phyloP scores from a whole-genome alignment of 2,797 vertebrate species.

The Neosilurus mollespiculum region DNA sequence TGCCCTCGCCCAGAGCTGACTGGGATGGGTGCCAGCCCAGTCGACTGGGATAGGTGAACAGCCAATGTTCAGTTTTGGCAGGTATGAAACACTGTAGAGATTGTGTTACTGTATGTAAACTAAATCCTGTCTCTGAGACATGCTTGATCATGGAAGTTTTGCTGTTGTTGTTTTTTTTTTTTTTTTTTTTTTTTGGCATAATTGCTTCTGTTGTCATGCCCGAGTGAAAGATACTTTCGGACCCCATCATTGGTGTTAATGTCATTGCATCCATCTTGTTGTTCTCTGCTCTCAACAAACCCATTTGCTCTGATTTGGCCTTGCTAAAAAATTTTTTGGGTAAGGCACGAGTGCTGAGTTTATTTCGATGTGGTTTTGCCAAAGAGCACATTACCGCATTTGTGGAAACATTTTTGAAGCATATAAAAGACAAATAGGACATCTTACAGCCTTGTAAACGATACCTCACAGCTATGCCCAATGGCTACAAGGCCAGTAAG shows the following conservation, averaged over 20 bases:
- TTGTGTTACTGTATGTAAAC: too few relatives aligned
- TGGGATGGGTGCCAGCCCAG: too few relatives aligned
- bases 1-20: too few relatives aligned
- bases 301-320: not conserved
- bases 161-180: not conserved
- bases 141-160: not conserved
- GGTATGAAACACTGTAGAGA: too few relatives aligned
- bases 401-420: slow-evolving; percentile 5
- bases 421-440: not conserved
- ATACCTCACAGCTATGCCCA: not conserved
- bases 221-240: not conserved
- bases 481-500: not conserved
- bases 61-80: too few relatives aligned
- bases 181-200: too few relatives aligned
- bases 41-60: too few relatives aligned
- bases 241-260: not conserved
- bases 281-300: slow-evolving; percentile 1
- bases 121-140: not conserved
- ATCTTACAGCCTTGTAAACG: not conserved
- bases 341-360: not conserved
- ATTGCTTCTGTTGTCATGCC: not conserved
- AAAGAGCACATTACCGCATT: not conserved
- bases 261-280: not conserved
- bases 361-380: not conserved
- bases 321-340: not conserved